phyloP scores from a whole-genome alignment of 2,888 invertebrate genomes.

The Melanchra persicariae region DNA sequence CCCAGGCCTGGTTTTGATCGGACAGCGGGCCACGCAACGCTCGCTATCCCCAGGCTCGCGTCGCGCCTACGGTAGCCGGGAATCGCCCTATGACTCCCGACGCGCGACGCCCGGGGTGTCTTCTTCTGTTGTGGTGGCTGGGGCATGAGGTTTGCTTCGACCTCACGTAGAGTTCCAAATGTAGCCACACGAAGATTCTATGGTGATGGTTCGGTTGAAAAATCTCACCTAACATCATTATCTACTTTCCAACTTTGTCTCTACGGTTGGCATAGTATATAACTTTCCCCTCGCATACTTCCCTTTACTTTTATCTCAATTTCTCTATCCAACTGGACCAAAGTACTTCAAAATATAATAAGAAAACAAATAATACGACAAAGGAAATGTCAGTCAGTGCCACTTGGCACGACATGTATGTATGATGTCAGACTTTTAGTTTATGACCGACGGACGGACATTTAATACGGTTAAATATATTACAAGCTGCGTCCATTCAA shows the following conservation, averaged over 20 bases:
- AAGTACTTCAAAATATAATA: constrained; percentile 14
- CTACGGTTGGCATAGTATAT: not conserved
- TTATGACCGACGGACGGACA: constrained; percentile 34
- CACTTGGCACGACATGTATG: constrained; percentile 42
- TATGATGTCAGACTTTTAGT: constrained; percentile 30
- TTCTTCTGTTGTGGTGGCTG: no score
- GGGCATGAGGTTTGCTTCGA: no score
- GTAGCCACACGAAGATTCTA: not conserved
- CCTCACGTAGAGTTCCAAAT: not conserved
- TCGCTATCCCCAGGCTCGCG: no score
- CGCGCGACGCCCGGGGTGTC: no score
- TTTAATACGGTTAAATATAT: constrained; percentile 50
- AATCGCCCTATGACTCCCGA: no score
- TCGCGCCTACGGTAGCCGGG: no score
- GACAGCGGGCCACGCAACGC: no score
- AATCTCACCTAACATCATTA: not conserved
- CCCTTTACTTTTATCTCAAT: not conserved
- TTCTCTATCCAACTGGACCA: not conserved
- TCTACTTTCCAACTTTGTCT: not conserved
- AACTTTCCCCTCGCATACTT: not conserved
- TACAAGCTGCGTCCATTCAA: constrained; percentile 35
- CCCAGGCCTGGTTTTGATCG: no score
- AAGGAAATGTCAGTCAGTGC: constrained; percentile 46
- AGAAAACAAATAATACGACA: constrained; percentile 32
- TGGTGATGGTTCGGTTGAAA: not conserved